Percentiles rank a stretch among this genome's conserved stretches.
These are phyloP conservation scores for Keiferia lycopersicella DNA, from an alignment of 2,888 invertebrate genomes.

Conservation along the genomic window DNA sequence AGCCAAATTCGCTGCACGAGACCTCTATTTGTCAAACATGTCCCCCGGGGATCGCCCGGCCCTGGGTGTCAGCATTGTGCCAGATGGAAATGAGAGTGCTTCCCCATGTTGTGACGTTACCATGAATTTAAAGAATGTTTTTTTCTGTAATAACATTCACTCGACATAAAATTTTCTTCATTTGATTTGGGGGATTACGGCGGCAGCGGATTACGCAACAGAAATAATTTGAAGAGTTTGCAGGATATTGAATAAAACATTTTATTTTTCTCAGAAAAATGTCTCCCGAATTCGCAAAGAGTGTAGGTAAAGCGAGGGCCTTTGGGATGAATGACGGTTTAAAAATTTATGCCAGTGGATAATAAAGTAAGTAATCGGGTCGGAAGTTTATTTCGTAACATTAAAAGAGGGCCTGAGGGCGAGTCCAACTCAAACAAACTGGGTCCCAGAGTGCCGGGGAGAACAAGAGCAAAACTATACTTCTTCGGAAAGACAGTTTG, in stretches of 20 bases:
- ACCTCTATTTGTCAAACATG: slow-evolving; percentile 73
- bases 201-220: slow-evolving; percentile 37
- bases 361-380: slow-evolving; percentile 19
- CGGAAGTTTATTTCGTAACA: slow-evolving; percentile 4
- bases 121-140: slow-evolving; percentile 49
- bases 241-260: slow-evolving; percentile 27
- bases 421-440: slow-evolving; percentile 25
- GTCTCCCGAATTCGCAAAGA: background rate
- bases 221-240: slow-evolving; percentile 40
- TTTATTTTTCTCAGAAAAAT: slow-evolving; percentile 16
- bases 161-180: slow-evolving; percentile 38
- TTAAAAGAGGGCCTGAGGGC: slow-evolving; percentile 21
- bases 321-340: slow-evolving; percentile 11
- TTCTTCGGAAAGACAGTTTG: slow-evolving; percentile 30
- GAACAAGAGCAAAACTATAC: slow-evolving; percentile 29
- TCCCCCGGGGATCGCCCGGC: slow-evolving; percentile 47
- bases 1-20: slow-evolving; percentile 69
- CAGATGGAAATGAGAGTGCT: slow-evolving; percentile 46
- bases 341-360: slow-evolving; percentile 18
- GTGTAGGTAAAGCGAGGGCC: slow-evolving; percentile 5
- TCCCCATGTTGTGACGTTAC: slow-evolving; percentile 39
- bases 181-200: slow-evolving; percentile 51
- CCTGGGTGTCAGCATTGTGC: slow-evolving; percentile 46
- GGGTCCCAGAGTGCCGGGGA: slow-evolving; percentile 24
- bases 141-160: slow-evolving; percentile 31